Base-by-base conservation (phyloP, 2,113 vertebrate genomes). In the Chitala chitala region DNA sequence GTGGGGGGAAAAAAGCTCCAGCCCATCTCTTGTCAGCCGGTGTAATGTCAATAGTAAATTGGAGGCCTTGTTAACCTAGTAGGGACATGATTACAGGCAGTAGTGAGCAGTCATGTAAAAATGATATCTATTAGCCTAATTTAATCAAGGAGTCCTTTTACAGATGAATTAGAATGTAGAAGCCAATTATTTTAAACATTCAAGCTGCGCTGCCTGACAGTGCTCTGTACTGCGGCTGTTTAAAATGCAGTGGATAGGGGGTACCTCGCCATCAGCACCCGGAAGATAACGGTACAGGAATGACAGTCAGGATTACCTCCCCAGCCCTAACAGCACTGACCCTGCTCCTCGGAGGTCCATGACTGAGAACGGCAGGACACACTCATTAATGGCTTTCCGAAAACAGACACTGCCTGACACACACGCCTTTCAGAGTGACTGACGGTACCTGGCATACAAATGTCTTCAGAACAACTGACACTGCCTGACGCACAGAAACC, bases 71-170 rank as follows among this genome's bases (percentile, higher is more conserved):
- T 92, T 92, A 94, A 90, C 84, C 76, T 85, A 83, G 85, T 78
- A 36, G 81, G 86, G 83, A 82, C 75, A 83, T 76, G 82, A 85
- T 77, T 79, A 76, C 51, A 85, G 91, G 81, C 84, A 82, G 91
- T 89, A 92, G 91, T 87, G 91, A 82, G 90, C 93, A 94, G 93
- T 92, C 94, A 94, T 89, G 90, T 93, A 94, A 93, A 92, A 94
- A 95, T 91, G 92, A 92, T 91, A 93, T 93, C 94, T 93, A 96
- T 96, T 95, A 95, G 93, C 91, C 92, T 98, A 94, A 97, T 98
- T 94, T 93, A 96, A 98, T 98, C 95, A 96, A 92, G 79, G 85
- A 90, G 90, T 92, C 92, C 91, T 93, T 85, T 94, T 94, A 91
- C 94, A 95, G 93, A 95, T 93, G 92, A 94, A 93, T 94, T 94